phyloP scores from a whole-genome alignment of 2,888 invertebrate species.

The Andrena bucephala region DNA sequence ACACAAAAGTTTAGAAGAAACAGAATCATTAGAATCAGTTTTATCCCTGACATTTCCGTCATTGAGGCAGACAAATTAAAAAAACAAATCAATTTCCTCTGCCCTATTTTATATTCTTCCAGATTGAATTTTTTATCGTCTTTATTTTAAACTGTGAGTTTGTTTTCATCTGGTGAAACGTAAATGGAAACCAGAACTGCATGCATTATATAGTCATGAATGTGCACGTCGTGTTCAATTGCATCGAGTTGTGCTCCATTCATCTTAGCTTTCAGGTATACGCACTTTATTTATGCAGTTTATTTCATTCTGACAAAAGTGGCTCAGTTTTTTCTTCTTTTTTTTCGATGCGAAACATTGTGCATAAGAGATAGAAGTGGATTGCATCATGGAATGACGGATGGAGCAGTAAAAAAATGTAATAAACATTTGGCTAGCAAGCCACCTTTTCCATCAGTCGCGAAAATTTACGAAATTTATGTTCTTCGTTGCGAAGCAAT shows the following conservation, averaged over 20 bases:
- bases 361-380: conserved; percentile 31
- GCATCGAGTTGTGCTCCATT: conserved; percentile 24
- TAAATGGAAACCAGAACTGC: conserved; percentile 44
- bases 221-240: conserved; percentile 41
- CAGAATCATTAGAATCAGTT: not conserved
- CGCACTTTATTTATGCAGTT: conserved; percentile 38
- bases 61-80: conserved; percentile 10
- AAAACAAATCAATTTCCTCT: conserved; percentile 6
- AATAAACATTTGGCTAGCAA: conserved; percentile 9
- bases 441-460: not conserved
- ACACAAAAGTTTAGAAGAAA: not conserved
- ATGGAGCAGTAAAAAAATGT: conserved; percentile 18
- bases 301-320: conserved; percentile 32
- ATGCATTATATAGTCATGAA: conserved; percentile 51
- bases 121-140: conserved; percentile 33
- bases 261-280: conserved; percentile 25
- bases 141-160: conserved; percentile 39
- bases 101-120: not conserved
- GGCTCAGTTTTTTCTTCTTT: conserved; percentile 29
- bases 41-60: conserved; percentile 28
- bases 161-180: conserved; percentile 34
- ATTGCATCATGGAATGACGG: conserved; percentile 37
- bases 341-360: conserved; percentile 35
- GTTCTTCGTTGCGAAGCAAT: not conserved
- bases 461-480: conserved; percentile 3